phyloP scores from a whole-genome alignment of 1,140 invertebrate species.

The Cyrtorhinus lividipennis region DNA sequence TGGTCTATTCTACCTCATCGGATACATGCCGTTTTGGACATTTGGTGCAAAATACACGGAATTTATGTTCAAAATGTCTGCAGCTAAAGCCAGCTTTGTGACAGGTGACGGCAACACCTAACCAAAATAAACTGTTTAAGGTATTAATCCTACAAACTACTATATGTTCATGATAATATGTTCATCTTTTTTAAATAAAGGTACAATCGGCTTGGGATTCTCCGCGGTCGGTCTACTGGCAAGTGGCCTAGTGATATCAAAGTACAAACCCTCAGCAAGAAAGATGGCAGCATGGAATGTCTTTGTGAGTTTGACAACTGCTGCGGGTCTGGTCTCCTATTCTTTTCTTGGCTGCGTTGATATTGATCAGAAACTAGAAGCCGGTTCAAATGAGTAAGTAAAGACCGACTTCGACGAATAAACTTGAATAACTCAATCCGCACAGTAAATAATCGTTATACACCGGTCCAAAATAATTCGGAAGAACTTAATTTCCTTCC shows the following conservation, averaged over 20 bases:
- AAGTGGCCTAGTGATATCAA: conserved; percentile 44
- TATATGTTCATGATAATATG: too few species aligned
- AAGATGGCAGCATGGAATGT: conserved; percentile 42
- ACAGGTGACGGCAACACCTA: too few species aligned
- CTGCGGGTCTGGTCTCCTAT: conserved; percentile 37
- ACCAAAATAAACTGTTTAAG: not conserved
- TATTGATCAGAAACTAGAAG: conserved; percentile 19
- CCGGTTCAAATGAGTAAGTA: conserved; percentile 13
- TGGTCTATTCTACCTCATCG: not conserved
- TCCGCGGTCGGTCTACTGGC: conserved; percentile 42
- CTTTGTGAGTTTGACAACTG: conserved; percentile 32
- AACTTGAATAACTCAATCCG: too few species aligned
- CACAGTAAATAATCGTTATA: too few species aligned
- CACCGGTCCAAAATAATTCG: too few species aligned
- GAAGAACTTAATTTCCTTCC: too few species aligned
- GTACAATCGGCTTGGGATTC: conserved; percentile 41
- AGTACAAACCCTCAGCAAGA: conserved; percentile 37
- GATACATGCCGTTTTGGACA: not conserved
- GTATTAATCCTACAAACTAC: not conserved
- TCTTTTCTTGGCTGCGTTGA: conserved; percentile 42
- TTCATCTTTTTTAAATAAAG: too few species aligned
- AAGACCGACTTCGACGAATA: too few species aligned
- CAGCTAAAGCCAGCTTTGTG: conserved; percentile 14
- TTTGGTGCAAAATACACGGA: not conserved
- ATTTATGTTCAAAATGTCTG: not conserved